Evolutionary conservation across 2,797 vertebrate genomes (phyloP).

Genomic region (Malacoraja senta): DNA sequence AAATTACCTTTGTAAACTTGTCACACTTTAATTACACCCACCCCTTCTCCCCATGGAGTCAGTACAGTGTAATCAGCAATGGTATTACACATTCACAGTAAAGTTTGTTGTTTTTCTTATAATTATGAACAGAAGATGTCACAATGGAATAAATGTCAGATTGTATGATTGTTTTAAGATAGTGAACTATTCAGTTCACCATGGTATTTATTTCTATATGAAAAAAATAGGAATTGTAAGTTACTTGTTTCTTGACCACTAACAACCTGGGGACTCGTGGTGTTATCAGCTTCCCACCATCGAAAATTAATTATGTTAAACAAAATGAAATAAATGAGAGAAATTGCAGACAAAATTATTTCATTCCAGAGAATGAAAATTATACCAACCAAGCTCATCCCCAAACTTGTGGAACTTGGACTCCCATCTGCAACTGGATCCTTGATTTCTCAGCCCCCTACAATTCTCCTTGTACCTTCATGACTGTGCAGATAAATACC

Average conservation of each 20-base stretch:
- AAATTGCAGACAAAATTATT: not conserved
- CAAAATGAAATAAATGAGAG: not conserved
- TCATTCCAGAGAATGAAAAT: not conserved
- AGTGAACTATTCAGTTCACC: not conserved
- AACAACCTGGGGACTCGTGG: not conserved
- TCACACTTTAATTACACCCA: not conserved
- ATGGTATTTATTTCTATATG: too few relatives aligned
- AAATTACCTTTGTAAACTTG: not conserved
- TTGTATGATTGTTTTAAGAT: not conserved
- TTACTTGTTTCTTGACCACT: not conserved
- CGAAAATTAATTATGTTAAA: too few relatives aligned
- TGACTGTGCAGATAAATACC: too few relatives aligned
- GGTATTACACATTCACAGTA: not conserved
- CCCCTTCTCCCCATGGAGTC: not conserved
- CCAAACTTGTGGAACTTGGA: too few relatives aligned
- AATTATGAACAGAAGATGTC: not conserved
- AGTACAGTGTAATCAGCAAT: not conserved
- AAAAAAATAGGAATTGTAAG: not conserved
- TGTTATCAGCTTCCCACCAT: not conserved
- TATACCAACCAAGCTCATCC: too few relatives aligned
- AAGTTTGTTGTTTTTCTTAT: not conserved
- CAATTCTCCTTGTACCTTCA: too few relatives aligned
- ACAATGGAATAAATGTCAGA: not conserved
- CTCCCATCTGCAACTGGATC: too few relatives aligned
- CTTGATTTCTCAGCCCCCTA: too few relatives aligned